These are phyloP conservation scores for Drosophila pseudoobscura DNA, from an alignment of 1,140 invertebrate species.

Conservation along the genomic window DNA sequence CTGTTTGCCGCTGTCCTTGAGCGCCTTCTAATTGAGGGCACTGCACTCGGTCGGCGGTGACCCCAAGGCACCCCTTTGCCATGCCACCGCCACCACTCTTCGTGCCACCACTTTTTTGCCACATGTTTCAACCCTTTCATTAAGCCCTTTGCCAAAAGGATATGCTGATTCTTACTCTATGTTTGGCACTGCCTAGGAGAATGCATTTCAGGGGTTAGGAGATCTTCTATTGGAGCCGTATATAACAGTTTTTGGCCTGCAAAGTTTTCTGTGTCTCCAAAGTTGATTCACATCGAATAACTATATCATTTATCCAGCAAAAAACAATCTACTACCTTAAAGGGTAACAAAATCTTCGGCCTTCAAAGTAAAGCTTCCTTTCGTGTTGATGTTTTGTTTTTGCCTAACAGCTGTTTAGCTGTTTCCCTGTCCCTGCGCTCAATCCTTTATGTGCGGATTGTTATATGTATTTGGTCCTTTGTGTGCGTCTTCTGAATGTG, in stretches of 20 bases:
- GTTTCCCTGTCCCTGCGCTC: constrained; percentile 10
- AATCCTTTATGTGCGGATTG: constrained; percentile 19
- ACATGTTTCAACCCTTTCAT: constrained; percentile 6
- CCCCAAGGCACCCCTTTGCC: constrained; percentile 38
- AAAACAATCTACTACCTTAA: too few species aligned
- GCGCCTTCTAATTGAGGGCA: constrained; percentile 75
- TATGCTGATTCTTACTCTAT: too few species aligned
- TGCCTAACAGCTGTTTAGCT: constrained; percentile 57
- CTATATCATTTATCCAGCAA: too few species aligned
- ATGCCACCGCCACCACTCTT: neutral
- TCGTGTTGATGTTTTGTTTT: constrained; percentile 33
- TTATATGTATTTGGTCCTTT: constrained; percentile 40
- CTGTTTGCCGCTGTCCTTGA: constrained; percentile 64
- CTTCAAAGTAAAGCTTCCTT: too few species aligned
- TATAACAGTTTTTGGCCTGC: too few species aligned
- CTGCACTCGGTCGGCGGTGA: constrained; percentile 67
- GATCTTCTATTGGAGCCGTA: too few species aligned
- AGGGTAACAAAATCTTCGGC: too few species aligned
- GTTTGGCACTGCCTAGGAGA: too few species aligned
- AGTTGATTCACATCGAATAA: too few species aligned
- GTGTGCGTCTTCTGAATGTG: constrained; percentile 5
- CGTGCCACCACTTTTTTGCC: neutral
- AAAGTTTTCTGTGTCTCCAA: too few species aligned
- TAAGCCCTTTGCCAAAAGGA: constrained; percentile 20
- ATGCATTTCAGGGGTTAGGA: too few species aligned